A percentile compares a stretch with the other conserved stretches of the same genome.
Conservation (phyloP, 2,797 vertebrate species). For the Ctenopoma kingsleyae region DNA sequence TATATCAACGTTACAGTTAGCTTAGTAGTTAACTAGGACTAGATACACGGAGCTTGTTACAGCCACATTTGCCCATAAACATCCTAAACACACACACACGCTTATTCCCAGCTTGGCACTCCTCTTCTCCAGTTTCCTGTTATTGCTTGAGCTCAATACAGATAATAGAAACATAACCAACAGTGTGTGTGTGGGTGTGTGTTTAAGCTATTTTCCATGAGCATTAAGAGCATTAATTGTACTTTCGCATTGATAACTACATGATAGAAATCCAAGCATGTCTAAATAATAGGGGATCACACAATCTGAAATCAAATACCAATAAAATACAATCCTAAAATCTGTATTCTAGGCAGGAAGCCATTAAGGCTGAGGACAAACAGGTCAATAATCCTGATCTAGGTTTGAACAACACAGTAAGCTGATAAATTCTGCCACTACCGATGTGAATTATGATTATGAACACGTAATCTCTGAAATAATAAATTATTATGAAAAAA, state of each 20-base stretch:
- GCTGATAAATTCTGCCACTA: slow-evolving; percentile 65
- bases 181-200: slow-evolving; percentile 1
- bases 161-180: slow-evolving; percentile 21
- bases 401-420: slow-evolving; percentile 70
- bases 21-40: no score
- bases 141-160: slow-evolving; percentile 37
- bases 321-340: slow-evolving; percentile 59
- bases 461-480: slow-evolving; percentile 52
- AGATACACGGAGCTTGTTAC: neutral
- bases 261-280: slow-evolving; percentile 74
- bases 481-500: slow-evolving; percentile 55
- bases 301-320: slow-evolving; percentile 36
- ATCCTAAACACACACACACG: neutral
- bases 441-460: slow-evolving; percentile 72
- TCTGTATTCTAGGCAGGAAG: slow-evolving; percentile 60
- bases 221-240: slow-evolving; percentile 74
- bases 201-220: slow-evolving; percentile 18
- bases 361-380: slow-evolving; percentile 31
- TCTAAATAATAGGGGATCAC: slow-evolving; percentile 78
- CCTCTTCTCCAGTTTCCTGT: slow-evolving; percentile 11
- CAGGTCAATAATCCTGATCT: slow-evolving; percentile 53
- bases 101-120: slow-evolving; percentile 9
- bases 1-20: no score
- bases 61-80: neutral
- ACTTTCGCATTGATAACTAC: slow-evolving; percentile 71